Percentiles rank a stretch among this genome's conserved stretches.
phyloP scores from a whole-genome alignment of 2,113 vertebrate species.

The Hymenochirus boettgeri region DNA sequence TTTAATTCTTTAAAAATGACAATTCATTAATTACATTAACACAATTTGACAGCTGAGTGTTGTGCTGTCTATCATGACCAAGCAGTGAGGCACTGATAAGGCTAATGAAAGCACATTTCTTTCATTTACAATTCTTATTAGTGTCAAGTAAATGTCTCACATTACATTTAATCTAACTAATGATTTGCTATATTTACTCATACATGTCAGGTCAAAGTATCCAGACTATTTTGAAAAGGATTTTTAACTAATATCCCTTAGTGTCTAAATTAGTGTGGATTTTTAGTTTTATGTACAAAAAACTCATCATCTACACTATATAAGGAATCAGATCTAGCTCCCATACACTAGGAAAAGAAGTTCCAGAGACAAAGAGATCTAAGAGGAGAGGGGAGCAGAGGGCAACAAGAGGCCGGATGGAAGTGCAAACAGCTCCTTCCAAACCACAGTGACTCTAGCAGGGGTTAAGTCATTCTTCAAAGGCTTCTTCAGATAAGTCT shows the following conservation, averaged over 20 bases:
- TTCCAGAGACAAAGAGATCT: conserved; percentile 39
- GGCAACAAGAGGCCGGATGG: conserved; percentile 37
- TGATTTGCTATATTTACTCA: too few relatives aligned
- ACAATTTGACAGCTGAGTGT: too few relatives aligned
- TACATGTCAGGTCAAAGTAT: too few relatives aligned
- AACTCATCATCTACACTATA: conserved; percentile 24
- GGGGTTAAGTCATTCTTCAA: conserved; percentile 47
- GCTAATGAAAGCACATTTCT: too few relatives aligned
- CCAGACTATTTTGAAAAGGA: not conserved
- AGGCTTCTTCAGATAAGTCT: conserved; percentile 45
- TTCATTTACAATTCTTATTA: too few relatives aligned
- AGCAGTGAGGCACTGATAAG: too few relatives aligned
- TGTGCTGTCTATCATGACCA: too few relatives aligned
- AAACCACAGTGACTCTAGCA: conserved; percentile 49
- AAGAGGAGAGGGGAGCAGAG: conserved; percentile 41
- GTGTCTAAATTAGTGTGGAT: conserved; percentile 11
- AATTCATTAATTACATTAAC: too few relatives aligned
- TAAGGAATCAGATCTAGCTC: conserved; percentile 38
- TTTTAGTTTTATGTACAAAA: conserved; percentile 21
- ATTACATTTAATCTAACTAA: too few relatives aligned
- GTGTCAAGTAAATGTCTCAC: too few relatives aligned
- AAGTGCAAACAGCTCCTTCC: conserved; percentile 42
- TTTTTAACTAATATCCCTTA: conserved; percentile 11
- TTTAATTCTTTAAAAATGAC: too few relatives aligned
- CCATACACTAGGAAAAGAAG: conserved; percentile 33